These are phyloP conservation scores for Pentamera pediparva DNA, from an alignment of 53 echinoderm and acorn worm species.

Conservation along the genomic window DNA sequence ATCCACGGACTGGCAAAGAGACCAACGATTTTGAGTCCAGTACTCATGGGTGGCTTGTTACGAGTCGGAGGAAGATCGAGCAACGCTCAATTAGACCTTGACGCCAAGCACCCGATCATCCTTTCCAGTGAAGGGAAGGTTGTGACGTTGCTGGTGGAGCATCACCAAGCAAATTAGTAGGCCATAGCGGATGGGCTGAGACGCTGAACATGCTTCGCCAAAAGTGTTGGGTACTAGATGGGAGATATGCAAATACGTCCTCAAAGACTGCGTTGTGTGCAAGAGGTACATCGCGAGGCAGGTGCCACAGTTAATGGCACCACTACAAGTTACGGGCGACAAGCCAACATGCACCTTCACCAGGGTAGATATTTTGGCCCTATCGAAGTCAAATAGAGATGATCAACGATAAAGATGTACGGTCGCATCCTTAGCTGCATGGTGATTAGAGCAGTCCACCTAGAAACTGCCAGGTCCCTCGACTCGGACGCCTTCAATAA, in stretches of 20 bases:
- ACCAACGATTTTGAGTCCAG: slow-evolving; percentile 9
- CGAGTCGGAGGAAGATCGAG: slow-evolving; percentile 28
- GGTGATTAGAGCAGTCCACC: slow-evolving; percentile 11
- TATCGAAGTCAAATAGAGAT: neutral
- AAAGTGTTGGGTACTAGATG: neutral
- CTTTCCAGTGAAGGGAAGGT: slow-evolving; percentile 3
- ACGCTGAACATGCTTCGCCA: neutral
- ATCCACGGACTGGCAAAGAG: slow-evolving; percentile 24
- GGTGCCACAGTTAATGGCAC: slow-evolving; percentile 1
- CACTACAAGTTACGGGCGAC: neutral
- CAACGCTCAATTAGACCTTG: slow-evolving; percentile 9
- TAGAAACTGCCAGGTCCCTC: slow-evolving; percentile 20
- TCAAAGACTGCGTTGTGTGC: neutral
- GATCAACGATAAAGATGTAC: neutral
- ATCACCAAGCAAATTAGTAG: slow-evolving; percentile 3
- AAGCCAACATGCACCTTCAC: neutral
- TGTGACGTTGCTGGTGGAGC: slow-evolving; percentile 4
- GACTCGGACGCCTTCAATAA: slow-evolving; percentile 39
- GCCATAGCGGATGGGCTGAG: neutral
- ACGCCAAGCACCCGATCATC: neutral
- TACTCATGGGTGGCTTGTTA: neutral
- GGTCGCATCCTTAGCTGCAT: slow-evolving; percentile 38
- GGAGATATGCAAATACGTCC: neutral
- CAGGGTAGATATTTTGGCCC: slow-evolving; percentile 19
- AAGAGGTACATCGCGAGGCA: neutral